Evolutionary conservation across 2,113 vertebrate genomes (phyloP).

Genomic region (Campylomormyrus numenius): DNA sequence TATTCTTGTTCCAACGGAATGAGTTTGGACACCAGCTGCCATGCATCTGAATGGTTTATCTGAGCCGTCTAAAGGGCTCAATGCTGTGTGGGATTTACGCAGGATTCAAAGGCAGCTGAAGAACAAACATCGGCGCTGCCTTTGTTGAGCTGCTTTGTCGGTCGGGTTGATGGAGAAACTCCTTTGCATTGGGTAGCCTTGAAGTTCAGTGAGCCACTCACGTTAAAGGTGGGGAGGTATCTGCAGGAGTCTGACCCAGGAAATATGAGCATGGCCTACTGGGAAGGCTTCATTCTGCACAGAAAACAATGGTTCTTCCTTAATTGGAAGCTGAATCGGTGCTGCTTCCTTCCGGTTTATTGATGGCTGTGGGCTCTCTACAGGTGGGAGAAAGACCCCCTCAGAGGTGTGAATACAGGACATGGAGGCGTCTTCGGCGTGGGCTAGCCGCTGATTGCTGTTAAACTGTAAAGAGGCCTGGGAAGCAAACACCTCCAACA

Average conservation of each 20-base stretch:
- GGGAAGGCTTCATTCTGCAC: neutral
- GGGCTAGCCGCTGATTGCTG: neutral
- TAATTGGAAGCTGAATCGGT: neutral
- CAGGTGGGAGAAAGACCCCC: neutral
- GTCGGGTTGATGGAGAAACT: neutral
- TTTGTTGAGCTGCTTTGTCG: neutral
- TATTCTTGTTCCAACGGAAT: neutral
- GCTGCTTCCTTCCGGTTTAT: neutral
- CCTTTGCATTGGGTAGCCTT: neutral
- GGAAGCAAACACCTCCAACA: neutral
- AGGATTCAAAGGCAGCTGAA: neutral
- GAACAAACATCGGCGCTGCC: neutral
- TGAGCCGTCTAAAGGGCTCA: conserved; percentile 24
- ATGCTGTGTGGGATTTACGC: neutral
- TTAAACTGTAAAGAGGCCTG: neutral
- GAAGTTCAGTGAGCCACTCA: neutral
- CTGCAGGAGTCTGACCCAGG: neutral
- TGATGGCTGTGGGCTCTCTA: neutral
- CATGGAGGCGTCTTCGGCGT: neutral
- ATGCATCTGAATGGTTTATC: conserved; percentile 36
- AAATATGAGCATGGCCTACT: neutral
- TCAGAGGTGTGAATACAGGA: neutral
- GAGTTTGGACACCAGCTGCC: conserved; percentile 3
- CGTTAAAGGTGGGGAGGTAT: neutral
- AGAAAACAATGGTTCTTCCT: neutral